Evolutionary conservation across 1,140 invertebrate genomes (phyloP), one percentile per base, ranked within the genome.

Genomic region (Heliconius nattereri): DNA sequence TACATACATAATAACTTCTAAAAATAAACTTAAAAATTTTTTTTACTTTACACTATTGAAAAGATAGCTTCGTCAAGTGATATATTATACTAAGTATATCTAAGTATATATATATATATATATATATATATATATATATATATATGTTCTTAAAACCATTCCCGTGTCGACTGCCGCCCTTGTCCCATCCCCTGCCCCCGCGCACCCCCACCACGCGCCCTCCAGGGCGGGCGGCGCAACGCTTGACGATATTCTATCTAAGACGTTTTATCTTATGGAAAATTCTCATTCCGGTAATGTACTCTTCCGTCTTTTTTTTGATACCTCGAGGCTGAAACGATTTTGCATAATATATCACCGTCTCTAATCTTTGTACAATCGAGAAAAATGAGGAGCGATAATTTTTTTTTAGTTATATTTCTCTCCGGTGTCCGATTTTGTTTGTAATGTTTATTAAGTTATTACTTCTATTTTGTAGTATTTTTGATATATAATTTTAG

Each of bases 211-310:
- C 7, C n/a, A n/a, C 20, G 20, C 54, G 20, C 7, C 20, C 49
- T 20, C 19, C 13, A 20, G 49, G 49, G 49, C 19, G 49, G 49
- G 49, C 16, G 49, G 37, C 57, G 45, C 35, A 54, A 29, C 75
- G 74, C 66, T 76, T 23, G 37, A 60, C 35, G 75, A 76, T 70
- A 70, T 76, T 76, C 57, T 71, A 76, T 76, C 75, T 70, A 45
- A 76, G 20, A 60, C 52, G 29, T 76, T 76, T 76, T 76, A 76
- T 76, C 75, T 76, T 71, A 76, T 71, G 75, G 60, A 66, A 76
- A 76, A 70, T 75, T 75, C 74, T 76, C 75, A 40, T 76, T 71
- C 75, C 75, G 49, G 54, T 75, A 75, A 75, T 75, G 74, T 75
- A 75, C 19, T 75, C 74, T 75, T 75, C 74, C 74, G 74, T 75